Evolutionary conservation across 2,888 invertebrate species (phyloP).

Genomic region (Campopleginae sp.): DNA sequence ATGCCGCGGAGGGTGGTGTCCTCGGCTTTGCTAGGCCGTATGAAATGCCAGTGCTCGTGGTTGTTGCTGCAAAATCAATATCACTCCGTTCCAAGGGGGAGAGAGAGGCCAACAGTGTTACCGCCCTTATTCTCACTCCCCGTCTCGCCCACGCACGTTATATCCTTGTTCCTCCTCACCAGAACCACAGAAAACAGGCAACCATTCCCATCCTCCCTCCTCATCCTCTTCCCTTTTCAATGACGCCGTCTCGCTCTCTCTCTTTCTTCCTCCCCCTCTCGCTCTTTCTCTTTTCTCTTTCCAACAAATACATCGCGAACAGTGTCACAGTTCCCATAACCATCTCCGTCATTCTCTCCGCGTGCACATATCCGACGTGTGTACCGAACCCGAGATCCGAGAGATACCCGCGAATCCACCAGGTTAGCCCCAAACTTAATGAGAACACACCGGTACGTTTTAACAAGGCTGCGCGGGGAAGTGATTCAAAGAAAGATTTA

Average conservation of each 20-base stretch:
- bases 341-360: conserved; percentile 56
- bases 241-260: conserved; percentile 29
- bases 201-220: conserved; percentile 44
- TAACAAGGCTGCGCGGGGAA: not conserved
- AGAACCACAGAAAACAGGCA: conserved; percentile 39
- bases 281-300: conserved; percentile 12
- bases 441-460: not conserved
- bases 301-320: conserved; percentile 13
- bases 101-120: conserved; percentile 49
- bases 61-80: conserved; percentile 82
- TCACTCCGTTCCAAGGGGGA: conserved; percentile 69
- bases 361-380: conserved; percentile 51
- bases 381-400: conserved; percentile 20
- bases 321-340: conserved; percentile 60
- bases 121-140: conserved; percentile 37
- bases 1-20: conserved; percentile 47
- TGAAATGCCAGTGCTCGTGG: conserved; percentile 77
- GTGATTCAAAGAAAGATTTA: not conserved
- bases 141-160: conserved; percentile 20
- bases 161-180: conserved; percentile 34
- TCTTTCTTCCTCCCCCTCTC: conserved; percentile 26
- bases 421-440: conserved; percentile 17
- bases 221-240: not conserved
- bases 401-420: conserved; percentile 10
- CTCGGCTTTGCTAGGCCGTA: conserved; percentile 68